Conservation (phyloP, 2,113 vertebrate genomes). For the Puma concolor region DNA sequence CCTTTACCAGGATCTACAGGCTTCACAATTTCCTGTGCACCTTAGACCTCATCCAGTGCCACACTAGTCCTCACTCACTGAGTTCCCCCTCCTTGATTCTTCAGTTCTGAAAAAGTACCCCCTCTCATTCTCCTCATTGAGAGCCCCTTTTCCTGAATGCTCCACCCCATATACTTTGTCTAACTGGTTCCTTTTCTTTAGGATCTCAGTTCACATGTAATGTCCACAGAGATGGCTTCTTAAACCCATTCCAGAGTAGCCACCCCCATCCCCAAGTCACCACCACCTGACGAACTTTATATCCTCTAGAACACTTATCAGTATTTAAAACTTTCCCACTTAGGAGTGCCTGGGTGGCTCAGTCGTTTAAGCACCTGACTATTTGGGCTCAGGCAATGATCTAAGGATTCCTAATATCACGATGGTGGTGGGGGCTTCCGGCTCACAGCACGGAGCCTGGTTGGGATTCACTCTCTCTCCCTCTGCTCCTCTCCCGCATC, state of each 20-base stretch:
- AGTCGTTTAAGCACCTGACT: too few relatives aligned
- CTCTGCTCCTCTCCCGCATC: too few relatives aligned
- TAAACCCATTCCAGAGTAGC: neutral
- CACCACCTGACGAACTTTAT: neutral
- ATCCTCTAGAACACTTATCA: neutral
- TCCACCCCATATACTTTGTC: neutral
- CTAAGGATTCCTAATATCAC: too few relatives aligned
- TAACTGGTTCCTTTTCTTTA: neutral
- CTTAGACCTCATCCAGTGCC: neutral
- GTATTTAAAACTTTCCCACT: neutral
- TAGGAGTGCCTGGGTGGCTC: neutral
- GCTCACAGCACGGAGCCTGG: too few relatives aligned
- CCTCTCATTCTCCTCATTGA: neutral
- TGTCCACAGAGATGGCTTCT: neutral
- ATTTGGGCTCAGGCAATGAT: too few relatives aligned
- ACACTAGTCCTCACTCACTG: neutral
- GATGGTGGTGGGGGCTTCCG: too few relatives aligned
- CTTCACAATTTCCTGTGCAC: neutral
- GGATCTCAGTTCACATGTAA: neutral
- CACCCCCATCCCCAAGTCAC: neutral
- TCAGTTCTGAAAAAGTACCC: neutral
- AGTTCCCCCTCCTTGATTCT: neutral
- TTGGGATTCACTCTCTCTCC: too few relatives aligned
- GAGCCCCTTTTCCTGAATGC: neutral
- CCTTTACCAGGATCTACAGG: neutral